These are phyloP conservation scores for Cryptomyrus ogoouensis DNA, from an alignment of 2,113 vertebrate genomes.

Conservation along the genomic window DNA sequence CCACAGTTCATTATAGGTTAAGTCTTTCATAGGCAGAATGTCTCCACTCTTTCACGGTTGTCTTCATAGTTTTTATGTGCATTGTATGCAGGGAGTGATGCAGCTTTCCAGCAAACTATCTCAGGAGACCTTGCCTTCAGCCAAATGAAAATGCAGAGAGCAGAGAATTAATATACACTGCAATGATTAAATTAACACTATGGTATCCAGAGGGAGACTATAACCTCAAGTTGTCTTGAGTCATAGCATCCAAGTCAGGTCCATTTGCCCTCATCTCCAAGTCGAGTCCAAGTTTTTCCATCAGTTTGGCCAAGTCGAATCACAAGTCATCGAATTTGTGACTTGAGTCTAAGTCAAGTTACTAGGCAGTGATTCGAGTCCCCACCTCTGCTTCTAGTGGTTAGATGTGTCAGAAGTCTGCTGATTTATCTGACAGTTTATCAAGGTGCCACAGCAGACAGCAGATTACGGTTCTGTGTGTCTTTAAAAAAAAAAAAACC, in stretches of 20 bases:
- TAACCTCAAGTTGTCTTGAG: neutral
- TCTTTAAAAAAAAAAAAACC: conserved; percentile 18
- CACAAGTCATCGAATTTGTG: neutral
- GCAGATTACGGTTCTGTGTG: neutral
- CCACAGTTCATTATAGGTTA: too few species aligned
- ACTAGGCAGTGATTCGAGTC: neutral
- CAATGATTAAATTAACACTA: neutral
- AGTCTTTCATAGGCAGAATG: too few species aligned
- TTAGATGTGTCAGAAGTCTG: neutral
- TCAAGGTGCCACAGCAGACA: neutral
- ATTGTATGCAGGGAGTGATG: too few species aligned
- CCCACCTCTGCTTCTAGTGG: neutral
- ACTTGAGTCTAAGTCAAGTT: neutral
- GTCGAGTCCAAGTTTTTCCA: neutral
- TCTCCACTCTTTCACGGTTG: too few species aligned
- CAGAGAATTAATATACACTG: neutral
- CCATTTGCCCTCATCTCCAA: neutral
- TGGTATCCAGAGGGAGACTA: neutral
- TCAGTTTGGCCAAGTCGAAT: neutral
- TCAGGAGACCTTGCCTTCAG: too few species aligned
- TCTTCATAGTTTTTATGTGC: too few species aligned
- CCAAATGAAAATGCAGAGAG: too few species aligned
- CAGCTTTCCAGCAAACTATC: too few species aligned
- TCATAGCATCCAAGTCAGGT: neutral
- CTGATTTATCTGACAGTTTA: neutral